Evolutionary conservation across 2,797 vertebrate species (phyloP).

Genomic region (Micropoecilia bifurca): DNA sequence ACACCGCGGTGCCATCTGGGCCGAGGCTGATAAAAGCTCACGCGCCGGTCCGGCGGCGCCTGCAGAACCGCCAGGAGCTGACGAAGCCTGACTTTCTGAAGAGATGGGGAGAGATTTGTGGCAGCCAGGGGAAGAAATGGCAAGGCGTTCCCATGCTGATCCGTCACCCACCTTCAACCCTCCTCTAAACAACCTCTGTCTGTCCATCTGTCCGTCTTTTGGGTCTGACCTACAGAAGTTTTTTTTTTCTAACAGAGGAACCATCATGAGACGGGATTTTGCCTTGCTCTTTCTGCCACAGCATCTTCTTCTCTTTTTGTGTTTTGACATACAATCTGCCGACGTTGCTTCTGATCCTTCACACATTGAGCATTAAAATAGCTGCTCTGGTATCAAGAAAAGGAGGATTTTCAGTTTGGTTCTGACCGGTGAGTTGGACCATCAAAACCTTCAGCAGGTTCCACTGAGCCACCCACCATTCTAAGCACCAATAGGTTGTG

Average conservation of each 20-base stretch:
- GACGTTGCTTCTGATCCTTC: neutral
- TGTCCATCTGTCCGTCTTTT: constrained; percentile 55
- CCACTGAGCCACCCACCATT: neutral
- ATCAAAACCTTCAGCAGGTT: neutral
- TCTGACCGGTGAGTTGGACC: neutral
- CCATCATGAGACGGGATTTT: constrained; percentile 13
- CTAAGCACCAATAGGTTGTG: neutral
- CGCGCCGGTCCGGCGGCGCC: constrained; percentile 75
- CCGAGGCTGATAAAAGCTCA: constrained; percentile 83
- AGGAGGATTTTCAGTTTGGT: neutral
- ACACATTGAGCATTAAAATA: neutral
- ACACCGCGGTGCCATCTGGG: constrained; percentile 78
- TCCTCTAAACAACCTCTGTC: constrained; percentile 38
- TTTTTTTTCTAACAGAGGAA: constrained; percentile 28
- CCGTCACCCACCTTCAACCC: constrained; percentile 24
- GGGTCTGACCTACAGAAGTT: constrained; percentile 21
- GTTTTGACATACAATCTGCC: neutral
- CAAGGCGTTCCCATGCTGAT: constrained; percentile 71
- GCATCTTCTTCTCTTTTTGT: neutral
- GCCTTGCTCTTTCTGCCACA: constrained; percentile 25
- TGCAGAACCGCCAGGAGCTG: constrained; percentile 74
- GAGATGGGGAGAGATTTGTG: constrained; percentile 78
- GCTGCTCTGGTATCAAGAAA: neutral
- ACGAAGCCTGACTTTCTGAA: constrained; percentile 77
- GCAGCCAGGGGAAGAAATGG: constrained; percentile 62